phyloP scores from a whole-genome alignment of 2,113 vertebrate species.

The Atrichornis clamosus region DNA sequence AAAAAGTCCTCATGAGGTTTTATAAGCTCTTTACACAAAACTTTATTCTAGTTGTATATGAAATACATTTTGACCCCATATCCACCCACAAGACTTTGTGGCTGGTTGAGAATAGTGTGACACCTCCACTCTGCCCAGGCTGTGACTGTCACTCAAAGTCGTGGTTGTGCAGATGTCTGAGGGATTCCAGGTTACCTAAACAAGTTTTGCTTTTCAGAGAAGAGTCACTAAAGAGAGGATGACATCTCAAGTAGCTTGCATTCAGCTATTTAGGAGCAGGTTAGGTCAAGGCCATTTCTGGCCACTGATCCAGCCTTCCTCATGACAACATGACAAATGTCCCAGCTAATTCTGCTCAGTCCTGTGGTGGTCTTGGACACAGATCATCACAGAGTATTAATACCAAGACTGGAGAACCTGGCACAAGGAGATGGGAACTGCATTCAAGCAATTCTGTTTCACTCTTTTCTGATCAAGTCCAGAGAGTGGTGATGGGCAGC shows the following conservation, averaged over 20 bases:
- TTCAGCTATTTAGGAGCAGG: constrained; percentile 6
- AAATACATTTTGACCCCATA: constrained; percentile 14
- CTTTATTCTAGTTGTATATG: background rate
- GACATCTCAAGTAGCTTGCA: background rate
- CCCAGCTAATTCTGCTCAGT: constrained; percentile 36
- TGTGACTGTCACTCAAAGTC: background rate
- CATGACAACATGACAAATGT: constrained; percentile 12
- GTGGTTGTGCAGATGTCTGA: background rate
- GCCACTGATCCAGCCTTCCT: background rate
- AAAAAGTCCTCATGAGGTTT: constrained; percentile 33
- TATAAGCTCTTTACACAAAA: constrained; percentile 34
- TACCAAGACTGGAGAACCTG: constrained; percentile 16
- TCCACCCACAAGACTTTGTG: background rate
- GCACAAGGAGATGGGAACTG: background rate
- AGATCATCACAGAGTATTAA: background rate
- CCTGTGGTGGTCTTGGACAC: constrained; percentile 29
- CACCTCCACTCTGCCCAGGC: background rate
- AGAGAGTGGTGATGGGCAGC: constrained; percentile 2
- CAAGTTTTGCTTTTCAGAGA: background rate
- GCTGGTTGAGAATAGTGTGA: background rate
- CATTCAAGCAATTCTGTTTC: background rate
- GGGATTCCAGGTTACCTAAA: background rate
- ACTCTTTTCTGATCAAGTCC: background rate
- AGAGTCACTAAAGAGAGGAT: background rate
- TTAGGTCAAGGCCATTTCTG: constrained; percentile 35